Percentiles rank a stretch among this genome's conserved stretches.
Evolutionary conservation across 2,113 vertebrate genomes (phyloP).

Genomic region (Alligator sinensis): DNA sequence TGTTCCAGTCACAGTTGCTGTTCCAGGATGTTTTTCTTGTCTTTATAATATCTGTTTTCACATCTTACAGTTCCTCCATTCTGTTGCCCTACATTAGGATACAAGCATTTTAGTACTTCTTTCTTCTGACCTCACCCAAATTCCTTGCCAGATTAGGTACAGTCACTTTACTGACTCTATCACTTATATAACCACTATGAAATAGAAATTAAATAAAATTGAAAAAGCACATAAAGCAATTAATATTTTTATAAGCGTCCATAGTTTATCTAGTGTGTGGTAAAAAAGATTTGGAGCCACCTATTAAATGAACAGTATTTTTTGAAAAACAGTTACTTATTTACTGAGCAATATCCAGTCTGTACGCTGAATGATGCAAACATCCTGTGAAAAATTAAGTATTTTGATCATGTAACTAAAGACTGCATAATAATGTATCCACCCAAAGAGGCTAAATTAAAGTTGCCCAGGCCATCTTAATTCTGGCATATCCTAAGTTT

Average conservation of each 20-base stretch:
- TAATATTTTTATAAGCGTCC: background rate
- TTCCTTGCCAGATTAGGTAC: background rate
- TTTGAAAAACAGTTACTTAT: background rate
- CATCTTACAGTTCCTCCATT: background rate
- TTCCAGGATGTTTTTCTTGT: background rate
- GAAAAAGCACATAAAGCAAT: background rate
- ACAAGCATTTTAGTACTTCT: background rate
- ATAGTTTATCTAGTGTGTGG: background rate
- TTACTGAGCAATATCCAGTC: background rate
- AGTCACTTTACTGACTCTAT: background rate
- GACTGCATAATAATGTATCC: background rate
- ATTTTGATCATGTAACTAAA: background rate
- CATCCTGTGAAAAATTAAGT: background rate
- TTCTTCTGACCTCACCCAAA: background rate
- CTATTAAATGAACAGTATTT: background rate
- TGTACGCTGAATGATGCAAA: background rate
- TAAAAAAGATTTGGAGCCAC: background rate
- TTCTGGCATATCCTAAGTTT: background rate
- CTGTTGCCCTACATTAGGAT: background rate
- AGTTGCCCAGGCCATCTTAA: background rate
- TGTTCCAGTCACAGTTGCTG: too few relatives aligned
- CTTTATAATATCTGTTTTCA: background rate
- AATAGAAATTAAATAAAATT: rapidly evolving
- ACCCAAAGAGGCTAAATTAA: background rate
- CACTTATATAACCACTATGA: background rate